Evolutionary conservation across 2,888 invertebrate species (phyloP).

Genomic region (Gryllus longicercus): DNA sequence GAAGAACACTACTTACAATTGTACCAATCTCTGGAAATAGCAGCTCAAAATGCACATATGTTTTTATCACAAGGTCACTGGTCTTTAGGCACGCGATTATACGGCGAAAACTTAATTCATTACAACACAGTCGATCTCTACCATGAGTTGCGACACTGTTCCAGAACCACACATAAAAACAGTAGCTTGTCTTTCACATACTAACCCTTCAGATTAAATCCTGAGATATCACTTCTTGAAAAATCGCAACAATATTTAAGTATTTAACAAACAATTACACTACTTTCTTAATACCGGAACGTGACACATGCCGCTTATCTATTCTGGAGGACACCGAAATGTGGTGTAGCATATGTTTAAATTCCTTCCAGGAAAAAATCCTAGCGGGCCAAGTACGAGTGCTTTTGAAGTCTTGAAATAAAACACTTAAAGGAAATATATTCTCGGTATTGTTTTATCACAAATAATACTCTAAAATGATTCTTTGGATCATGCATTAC

Average conservation of each 20-base stretch:
- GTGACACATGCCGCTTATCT: conserved; percentile 29
- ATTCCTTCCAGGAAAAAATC: no score
- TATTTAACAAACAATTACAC: not conserved
- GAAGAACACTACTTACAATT: not conserved
- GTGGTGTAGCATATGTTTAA: conserved; percentile 20
- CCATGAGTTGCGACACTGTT: conserved; percentile 17
- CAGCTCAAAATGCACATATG: not conserved
- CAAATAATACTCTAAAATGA: not conserved
- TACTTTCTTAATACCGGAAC: conserved; percentile 26
- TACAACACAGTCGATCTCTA: not conserved
- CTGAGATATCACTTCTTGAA: not conserved
- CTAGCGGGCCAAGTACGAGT: no score
- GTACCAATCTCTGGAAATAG: conserved; percentile 3
- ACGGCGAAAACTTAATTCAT: not conserved
- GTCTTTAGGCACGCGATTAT: not conserved
- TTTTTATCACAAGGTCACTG: not conserved
- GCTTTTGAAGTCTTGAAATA: no score
- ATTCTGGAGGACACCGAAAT: conserved; percentile 23
- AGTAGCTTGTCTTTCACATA: not conserved
- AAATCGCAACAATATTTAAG: not conserved
- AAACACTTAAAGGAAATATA: no score
- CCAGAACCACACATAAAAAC: not conserved
- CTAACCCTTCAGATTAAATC: conserved; percentile 23
- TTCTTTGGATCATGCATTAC: not conserved
- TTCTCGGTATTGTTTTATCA: not conserved